Evolutionary conservation across 2,888 invertebrate species (phyloP).

Genomic region (Oxystoma pomonae): DNA sequence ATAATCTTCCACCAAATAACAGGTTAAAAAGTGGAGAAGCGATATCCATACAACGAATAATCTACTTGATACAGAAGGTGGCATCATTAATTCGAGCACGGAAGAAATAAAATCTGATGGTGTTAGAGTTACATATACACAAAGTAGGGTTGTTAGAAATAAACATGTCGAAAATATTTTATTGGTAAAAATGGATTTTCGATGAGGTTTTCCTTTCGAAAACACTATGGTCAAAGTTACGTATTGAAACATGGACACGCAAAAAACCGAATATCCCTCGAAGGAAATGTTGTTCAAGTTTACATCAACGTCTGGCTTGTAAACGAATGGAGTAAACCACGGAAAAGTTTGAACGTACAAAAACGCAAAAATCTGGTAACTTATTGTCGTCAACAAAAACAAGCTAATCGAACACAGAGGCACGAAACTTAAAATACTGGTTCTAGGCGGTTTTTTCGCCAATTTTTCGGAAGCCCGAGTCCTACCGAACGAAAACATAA

Average conservation of each 20-base stretch:
- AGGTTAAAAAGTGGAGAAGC: conserved; percentile 50
- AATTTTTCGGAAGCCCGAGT: conserved; percentile 52
- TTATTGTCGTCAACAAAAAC: conserved; percentile 51
- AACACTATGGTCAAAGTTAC: conserved; percentile 60
- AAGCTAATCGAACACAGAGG: conserved; percentile 53
- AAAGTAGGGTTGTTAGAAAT: conserved; percentile 48
- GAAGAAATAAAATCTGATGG: conserved; percentile 49
- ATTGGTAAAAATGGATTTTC: conserved; percentile 60
- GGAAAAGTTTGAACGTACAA: conserved; percentile 50
- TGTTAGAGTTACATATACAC: conserved; percentile 50
- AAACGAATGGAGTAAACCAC: conserved; percentile 55
- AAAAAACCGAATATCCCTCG: conserved; percentile 62
- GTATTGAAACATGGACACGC: conserved; percentile 62
- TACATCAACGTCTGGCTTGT: conserved; percentile 33
- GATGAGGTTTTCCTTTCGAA: conserved; percentile 63
- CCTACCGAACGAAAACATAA: conserved; percentile 62
- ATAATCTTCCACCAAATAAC: conserved; percentile 55
- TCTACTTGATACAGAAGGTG: conserved; percentile 50
- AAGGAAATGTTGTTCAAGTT: conserved; percentile 47
- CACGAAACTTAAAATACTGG: conserved; percentile 51
- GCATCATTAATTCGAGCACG: conserved; percentile 64
- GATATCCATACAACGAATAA: conserved; percentile 52
- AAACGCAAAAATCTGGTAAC: conserved; percentile 50
- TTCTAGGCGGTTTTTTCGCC: conserved; percentile 53
- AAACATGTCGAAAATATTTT: conserved; percentile 51